Percentiles rank a stretch among this genome's conserved stretches.
phyloP scores from a whole-genome alignment of 2,888 invertebrate species.

The Penaeus monodon region DNA sequence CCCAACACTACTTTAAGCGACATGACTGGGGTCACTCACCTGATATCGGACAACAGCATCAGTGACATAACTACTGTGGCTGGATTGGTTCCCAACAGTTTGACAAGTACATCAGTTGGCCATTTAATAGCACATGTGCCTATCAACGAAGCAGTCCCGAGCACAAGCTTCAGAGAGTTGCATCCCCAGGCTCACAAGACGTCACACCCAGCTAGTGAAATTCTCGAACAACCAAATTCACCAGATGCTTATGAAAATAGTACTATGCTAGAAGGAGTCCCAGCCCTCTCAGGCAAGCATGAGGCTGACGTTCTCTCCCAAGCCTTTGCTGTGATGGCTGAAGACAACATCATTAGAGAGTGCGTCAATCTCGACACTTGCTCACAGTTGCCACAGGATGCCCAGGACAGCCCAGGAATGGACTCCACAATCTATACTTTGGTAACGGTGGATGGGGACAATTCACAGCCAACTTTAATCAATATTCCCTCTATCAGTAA shows the following conservation, averaged over 20 bases:
- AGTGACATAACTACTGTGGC: conserved; percentile 11
- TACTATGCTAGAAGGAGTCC: not conserved
- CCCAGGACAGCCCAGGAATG: not conserved
- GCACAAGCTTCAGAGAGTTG: not conserved
- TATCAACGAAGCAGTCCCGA: not conserved
- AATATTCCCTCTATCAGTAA: conserved; percentile 23
- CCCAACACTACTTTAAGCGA: not conserved
- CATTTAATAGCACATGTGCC: conserved; percentile 3
- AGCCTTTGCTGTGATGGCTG: conserved; percentile 16
- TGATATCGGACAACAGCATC: conserved; percentile 13
- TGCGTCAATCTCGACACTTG: conserved; percentile 21
- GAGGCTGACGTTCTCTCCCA: conserved; percentile 16
- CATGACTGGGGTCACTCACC: not conserved
- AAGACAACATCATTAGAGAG: conserved; percentile 12
- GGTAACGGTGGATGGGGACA: conserved; percentile 17
- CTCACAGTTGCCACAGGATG: conserved; percentile 4
- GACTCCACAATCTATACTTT: conserved; percentile 24
- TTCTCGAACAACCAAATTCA: not conserved
- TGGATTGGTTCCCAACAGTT: not conserved
- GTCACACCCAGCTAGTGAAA: not conserved
- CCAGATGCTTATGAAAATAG: not conserved
- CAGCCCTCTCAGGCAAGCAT: not conserved
- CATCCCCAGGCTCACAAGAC: not conserved
- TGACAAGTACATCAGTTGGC: not conserved
- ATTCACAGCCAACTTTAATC: conserved; percentile 16